Evolutionary conservation across 2,797 vertebrate species (phyloP).

Genomic region (Neomorphus geoffroyi): DNA sequence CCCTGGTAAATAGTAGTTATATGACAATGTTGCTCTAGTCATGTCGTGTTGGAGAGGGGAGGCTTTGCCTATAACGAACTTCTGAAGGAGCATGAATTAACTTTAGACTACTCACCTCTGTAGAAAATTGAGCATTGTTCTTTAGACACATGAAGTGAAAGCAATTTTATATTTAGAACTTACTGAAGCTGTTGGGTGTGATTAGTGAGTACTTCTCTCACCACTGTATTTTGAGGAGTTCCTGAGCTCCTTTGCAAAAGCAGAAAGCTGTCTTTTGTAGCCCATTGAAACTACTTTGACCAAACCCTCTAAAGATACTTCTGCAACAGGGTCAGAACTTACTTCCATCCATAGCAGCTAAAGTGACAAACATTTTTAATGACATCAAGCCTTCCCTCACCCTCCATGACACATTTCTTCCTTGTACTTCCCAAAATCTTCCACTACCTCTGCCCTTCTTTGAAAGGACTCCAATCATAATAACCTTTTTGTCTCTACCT

Average conservation of each 20-base stretch:
- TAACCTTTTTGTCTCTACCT: background rate
- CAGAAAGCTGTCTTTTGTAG: background rate
- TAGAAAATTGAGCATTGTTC: background rate
- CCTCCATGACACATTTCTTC: background rate
- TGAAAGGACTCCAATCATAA: background rate
- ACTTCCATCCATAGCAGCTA: background rate
- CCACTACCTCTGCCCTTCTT: fast-evolving
- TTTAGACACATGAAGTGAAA: background rate
- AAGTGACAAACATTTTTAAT: background rate
- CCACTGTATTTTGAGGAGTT: background rate
- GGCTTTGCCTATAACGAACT: background rate
- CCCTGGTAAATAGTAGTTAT: background rate
- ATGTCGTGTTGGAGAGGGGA: background rate
- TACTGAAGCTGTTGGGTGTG: background rate
- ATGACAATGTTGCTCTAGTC: background rate
- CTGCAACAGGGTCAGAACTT: background rate
- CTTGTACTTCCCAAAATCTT: background rate
- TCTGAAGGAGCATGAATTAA: background rate
- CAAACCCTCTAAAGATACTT: background rate
- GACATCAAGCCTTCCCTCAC: background rate
- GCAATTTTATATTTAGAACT: background rate
- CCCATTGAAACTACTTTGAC: background rate
- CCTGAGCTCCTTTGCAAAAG: background rate
- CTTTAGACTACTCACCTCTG: background rate
- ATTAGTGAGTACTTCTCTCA: background rate